A percentile compares a stretch with the other conserved stretches of the same genome.
Conservation (phyloP, 1,140 invertebrate genomes). For the Gonatopus flavifemur region DNA sequence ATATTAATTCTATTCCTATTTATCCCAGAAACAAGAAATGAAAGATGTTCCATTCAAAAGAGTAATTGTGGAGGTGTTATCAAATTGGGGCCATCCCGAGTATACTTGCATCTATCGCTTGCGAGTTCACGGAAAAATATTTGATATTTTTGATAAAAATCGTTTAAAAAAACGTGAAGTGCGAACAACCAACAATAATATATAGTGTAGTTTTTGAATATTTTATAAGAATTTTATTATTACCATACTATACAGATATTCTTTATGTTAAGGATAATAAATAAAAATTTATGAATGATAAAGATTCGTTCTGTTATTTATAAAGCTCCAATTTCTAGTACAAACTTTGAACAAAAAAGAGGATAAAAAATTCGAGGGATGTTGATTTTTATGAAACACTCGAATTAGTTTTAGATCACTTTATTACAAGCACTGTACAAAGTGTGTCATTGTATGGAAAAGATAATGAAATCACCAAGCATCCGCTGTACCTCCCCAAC, state of each 20-base stretch:
- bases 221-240: too few species aligned
- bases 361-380: too few species aligned
- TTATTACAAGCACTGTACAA: constrained; percentile 30
- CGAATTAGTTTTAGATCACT: constrained; percentile 11
- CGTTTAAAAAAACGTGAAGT: too few species aligned
- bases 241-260: too few species aligned
- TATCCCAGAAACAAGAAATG: constrained; percentile 28
- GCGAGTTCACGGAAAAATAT: constrained; percentile 80
- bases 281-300: too few species aligned
- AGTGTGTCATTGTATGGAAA: constrained; percentile 10
- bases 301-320: too few species aligned
- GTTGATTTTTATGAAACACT: too few species aligned
- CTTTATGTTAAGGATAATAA: too few species aligned
- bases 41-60: constrained; percentile 24
- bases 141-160: neutral
- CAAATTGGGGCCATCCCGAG: constrained; percentile 87
- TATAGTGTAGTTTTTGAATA: too few species aligned
- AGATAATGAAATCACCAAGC: constrained; percentile 33
- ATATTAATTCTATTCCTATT: constrained; percentile 13
- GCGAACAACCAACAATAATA: too few species aligned
- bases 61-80: constrained; percentile 70
- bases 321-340: too few species aligned
- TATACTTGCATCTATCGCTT: constrained; percentile 96
- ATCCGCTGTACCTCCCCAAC: constrained; percentile 46
- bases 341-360: too few species aligned